These are phyloP conservation scores for Protula sp. DNA, from an alignment of 2,888 invertebrate species.

Conservation along the genomic window DNA sequence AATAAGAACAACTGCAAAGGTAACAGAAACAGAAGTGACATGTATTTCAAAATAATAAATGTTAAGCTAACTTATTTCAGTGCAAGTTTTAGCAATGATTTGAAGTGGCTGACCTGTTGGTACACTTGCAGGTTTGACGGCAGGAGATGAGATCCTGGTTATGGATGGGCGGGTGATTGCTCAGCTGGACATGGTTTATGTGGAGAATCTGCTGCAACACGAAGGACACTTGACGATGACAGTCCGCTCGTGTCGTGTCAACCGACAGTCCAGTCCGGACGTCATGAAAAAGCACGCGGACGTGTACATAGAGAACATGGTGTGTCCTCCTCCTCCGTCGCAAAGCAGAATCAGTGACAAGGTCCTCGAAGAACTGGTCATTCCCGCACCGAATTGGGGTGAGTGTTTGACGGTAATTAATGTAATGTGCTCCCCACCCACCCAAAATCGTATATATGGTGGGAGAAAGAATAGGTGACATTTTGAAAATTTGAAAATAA, in stretches of 20 bases:
- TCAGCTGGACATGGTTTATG: constrained; percentile 98
- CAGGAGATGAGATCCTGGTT: constrained; percentile 97
- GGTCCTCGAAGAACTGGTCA: constrained; percentile 83
- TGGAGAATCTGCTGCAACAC: constrained; percentile 92
- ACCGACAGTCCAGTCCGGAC: constrained; percentile 54
- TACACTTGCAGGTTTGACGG: constrained; percentile 76
- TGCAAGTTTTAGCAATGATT: too few relatives aligned
- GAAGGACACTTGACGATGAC: constrained; percentile 91
- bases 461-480: too few relatives aligned
- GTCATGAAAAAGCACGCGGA: constrained; percentile 72
- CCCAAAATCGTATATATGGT: too few relatives aligned
- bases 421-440: too few relatives aligned
- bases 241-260: constrained; percentile 84
- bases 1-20: too few relatives aligned
- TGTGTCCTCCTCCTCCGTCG: constrained; percentile 92
- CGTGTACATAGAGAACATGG: constrained; percentile 89
- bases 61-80: too few relatives aligned
- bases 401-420: constrained; percentile 53
- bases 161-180: constrained; percentile 97
- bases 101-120: too few relatives aligned
- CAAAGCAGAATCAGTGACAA: constrained; percentile 67
- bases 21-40: too few relatives aligned
- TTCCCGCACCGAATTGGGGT: constrained; percentile 94
- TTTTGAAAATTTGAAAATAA: too few relatives aligned
- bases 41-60: too few relatives aligned